These are phyloP conservation scores for Abrostola tripartita DNA, from an alignment of 2,888 invertebrate species.

Conservation along the genomic window DNA sequence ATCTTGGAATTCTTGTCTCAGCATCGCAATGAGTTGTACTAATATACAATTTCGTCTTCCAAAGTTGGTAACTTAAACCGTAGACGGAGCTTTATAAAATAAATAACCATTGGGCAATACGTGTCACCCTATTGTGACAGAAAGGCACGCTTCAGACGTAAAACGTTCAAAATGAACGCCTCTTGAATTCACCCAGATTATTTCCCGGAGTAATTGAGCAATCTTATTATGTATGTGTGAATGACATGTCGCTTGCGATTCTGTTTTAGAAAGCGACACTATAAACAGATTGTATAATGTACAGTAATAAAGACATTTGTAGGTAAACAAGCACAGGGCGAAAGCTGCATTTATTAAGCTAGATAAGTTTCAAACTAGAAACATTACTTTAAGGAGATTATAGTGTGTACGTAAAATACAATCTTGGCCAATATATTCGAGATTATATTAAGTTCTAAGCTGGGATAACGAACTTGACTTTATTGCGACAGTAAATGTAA, in stretches of 20 bases:
- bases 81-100: constrained; percentile 65
- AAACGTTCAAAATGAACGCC: constrained; percentile 56
- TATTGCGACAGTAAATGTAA: constrained; percentile 33
- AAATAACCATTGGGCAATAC: constrained; percentile 76
- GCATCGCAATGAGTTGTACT: constrained; percentile 15
- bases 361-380: constrained; percentile 46
- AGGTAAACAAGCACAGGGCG: constrained; percentile 58
- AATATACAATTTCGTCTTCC: constrained; percentile 19
- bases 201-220: constrained; percentile 67
- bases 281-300: constrained; percentile 59
- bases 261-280: constrained; percentile 55
- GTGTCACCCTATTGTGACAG: constrained; percentile 72
- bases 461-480: constrained; percentile 44
- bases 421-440: constrained; percentile 48
- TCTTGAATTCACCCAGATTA: constrained; percentile 67
- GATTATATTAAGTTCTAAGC: constrained; percentile 43
- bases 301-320: constrained; percentile 63
- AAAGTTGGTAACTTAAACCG: constrained; percentile 63
- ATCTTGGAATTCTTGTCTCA: constrained; percentile 31
- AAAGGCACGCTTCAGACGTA: constrained; percentile 58
- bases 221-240: constrained; percentile 70
- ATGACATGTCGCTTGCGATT: constrained; percentile 52
- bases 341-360: constrained; percentile 59
- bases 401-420: constrained; percentile 39
- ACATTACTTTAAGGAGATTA: constrained; percentile 51